Conservation (phyloP, 2,888 invertebrate genomes). For the Drosophila fungiperda region DNA sequence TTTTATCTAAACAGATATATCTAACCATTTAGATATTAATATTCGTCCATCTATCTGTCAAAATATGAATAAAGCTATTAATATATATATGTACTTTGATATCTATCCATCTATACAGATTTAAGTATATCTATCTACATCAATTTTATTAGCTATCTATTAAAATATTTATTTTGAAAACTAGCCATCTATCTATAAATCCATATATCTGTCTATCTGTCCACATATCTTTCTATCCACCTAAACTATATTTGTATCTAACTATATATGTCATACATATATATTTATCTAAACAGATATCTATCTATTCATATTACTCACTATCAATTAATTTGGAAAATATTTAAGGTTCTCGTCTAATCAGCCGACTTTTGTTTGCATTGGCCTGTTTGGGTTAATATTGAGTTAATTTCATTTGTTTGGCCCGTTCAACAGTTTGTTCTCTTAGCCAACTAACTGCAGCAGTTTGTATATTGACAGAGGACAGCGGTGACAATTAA, state of each 20-base stretch:
- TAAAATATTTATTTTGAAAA: not conserved
- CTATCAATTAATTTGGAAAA: not conserved
- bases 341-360: not conserved
- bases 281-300: not conserved
- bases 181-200: not conserved
- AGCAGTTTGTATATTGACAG: slow-evolving; percentile 12
- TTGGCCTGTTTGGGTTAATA: not conserved
- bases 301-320: not conserved
- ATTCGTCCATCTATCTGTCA: not conserved
- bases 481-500: slow-evolving; percentile 11
- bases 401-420: not conserved
- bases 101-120: not conserved
- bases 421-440: not conserved
- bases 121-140: not conserved
- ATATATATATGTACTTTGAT: too few species aligned
- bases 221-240: not conserved
- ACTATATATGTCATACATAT: not conserved
- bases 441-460: not conserved
- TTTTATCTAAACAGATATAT: not conserved
- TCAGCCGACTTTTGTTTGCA: not conserved
- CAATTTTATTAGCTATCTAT: not conserved
- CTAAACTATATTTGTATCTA: not conserved
- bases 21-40: not conserved
- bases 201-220: not conserved
- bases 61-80: not conserved